phyloP scores from a whole-genome alignment of 2,113 vertebrate species.

The Cynopterus brachyotis region DNA sequence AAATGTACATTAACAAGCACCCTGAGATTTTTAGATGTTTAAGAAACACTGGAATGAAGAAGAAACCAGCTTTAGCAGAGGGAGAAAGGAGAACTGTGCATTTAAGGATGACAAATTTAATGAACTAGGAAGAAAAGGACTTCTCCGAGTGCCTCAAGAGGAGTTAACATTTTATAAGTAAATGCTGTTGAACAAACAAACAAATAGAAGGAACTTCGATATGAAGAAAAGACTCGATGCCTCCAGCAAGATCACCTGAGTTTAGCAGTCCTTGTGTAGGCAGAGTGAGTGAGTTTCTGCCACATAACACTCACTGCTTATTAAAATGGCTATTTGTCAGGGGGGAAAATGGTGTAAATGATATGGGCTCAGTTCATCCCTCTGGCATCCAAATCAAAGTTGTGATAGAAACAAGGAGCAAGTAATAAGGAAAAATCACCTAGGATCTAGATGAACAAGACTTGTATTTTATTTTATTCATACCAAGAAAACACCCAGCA shows the following conservation, averaged over 20 bases:
- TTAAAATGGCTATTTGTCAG: neutral
- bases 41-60: neutral
- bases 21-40: neutral
- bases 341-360: too few species aligned
- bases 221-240: fast-evolving
- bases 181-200: neutral
- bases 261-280: neutral
- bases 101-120: neutral
- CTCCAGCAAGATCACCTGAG: neutral
- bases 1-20: neutral
- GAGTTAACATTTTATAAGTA: neutral
- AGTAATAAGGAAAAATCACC: too few species aligned
- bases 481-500: too few species aligned
- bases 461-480: too few species aligned
- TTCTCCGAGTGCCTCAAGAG: neutral
- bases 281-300: too few species aligned
- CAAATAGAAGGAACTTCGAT: neutral
- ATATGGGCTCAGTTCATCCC: too few species aligned
- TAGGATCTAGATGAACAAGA: too few species aligned
- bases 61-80: neutral
- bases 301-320: neutral
- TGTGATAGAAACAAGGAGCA: too few species aligned
- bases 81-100: neutral
- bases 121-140: neutral
- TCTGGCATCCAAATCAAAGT: too few species aligned